Conservation (phyloP, 2,888 invertebrate species). For the Tiliacea aurago region DNA sequence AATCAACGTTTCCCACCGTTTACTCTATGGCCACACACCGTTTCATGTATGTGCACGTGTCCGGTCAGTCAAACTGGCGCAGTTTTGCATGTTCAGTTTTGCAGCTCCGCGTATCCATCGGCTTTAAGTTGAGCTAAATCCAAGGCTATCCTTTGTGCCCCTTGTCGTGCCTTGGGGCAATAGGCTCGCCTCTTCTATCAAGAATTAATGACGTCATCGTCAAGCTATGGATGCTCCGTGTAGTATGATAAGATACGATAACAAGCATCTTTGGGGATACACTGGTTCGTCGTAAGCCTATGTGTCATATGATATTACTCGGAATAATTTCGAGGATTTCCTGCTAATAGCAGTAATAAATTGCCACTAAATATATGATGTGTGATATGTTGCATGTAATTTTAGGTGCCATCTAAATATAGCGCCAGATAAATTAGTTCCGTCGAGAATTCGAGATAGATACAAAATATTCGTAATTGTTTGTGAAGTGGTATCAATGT, state of each 20-base stretch:
- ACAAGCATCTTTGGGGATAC: constrained; percentile 24
- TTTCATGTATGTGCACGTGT: neutral
- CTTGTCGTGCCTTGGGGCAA: constrained; percentile 28
- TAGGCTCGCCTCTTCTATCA: constrained; percentile 28
- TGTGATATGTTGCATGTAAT: constrained; percentile 7
- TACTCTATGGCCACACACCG: neutral
- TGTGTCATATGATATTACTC: constrained; percentile 1
- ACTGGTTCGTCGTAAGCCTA: constrained; percentile 1
- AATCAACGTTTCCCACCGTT: too few species aligned
- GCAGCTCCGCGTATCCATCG: constrained; percentile 5
- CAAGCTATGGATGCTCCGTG: constrained; percentile 23
- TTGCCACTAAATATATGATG: neutral
- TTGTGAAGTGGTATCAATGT: constrained; percentile 25
- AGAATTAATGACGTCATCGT: constrained; percentile 44
- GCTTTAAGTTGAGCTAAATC: constrained; percentile 4
- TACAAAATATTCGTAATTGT: constrained; percentile 23
- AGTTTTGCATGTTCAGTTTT: neutral
- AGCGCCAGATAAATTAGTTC: constrained; percentile 49
- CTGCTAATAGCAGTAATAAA: constrained; percentile 1
- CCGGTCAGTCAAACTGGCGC: neutral
- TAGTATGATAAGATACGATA: constrained; percentile 35
- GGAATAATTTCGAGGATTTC: constrained; percentile 7
- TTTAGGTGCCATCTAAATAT: constrained; percentile 31
- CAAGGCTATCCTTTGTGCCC: constrained; percentile 35
- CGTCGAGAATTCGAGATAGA: constrained; percentile 17